A percentile compares a stretch with the other conserved stretches of the same genome.
These are phyloP conservation scores for Holothuria leucospilota DNA, from an alignment of 53 echinoderm and acorn worm species.

Conservation along the genomic window DNA sequence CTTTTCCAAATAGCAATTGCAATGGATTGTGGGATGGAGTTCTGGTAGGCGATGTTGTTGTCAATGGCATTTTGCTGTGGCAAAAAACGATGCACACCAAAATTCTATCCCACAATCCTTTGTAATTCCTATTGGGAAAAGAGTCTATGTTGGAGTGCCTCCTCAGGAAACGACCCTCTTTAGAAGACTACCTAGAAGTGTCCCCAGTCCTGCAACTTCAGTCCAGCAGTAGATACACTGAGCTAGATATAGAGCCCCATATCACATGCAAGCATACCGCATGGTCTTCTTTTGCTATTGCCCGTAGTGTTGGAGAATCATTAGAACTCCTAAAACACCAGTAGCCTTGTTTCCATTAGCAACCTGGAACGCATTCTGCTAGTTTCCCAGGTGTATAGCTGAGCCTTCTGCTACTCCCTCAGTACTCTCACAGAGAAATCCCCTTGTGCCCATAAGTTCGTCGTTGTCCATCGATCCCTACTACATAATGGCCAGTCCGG, in stretches of 20 bases:
- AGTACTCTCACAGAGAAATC: background rate
- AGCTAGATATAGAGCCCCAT: background rate
- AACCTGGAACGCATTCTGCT: background rate
- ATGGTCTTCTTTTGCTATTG: background rate
- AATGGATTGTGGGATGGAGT: too few species aligned
- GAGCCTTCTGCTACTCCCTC: background rate
- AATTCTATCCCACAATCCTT: too few species aligned
- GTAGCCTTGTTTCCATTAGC: background rate
- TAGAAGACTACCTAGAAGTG: too few species aligned
- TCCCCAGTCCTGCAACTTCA: background rate
- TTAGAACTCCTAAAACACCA: slow-evolving; percentile 6
- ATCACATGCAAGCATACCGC: background rate
- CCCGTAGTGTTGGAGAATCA: background rate
- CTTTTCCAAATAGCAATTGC: too few species aligned
- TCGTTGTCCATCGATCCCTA: slow-evolving; percentile 32
- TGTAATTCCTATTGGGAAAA: too few species aligned
- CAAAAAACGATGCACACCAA: too few species aligned
- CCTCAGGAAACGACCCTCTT: too few species aligned
- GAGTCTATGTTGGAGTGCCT: too few species aligned
- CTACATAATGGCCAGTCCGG: slow-evolving; percentile 8
- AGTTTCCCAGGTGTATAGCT: background rate
- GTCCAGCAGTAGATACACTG: background rate
- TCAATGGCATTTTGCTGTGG: too few species aligned
- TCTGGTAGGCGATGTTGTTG: too few species aligned
- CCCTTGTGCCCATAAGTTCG: background rate